A percentile compares a stretch with the other conserved stretches of the same genome.
Conservation (phyloP, 2,888 invertebrate genomes). For the Mantis religiosa region DNA sequence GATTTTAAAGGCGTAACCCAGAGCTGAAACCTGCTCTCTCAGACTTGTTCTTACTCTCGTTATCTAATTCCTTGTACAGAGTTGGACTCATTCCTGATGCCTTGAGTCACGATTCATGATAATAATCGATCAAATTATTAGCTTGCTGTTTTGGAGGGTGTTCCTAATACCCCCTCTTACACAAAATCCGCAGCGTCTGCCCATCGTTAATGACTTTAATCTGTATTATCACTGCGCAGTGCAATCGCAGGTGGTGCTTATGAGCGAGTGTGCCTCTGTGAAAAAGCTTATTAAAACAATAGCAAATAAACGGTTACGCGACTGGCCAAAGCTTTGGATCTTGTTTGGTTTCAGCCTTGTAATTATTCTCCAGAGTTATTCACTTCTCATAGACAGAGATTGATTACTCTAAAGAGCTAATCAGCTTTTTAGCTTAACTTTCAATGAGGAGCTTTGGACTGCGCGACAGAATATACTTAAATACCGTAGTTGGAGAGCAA, state of each 20-base stretch:
- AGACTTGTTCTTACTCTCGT: neutral
- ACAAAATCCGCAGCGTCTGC: neutral
- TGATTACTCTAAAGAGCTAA: too few species aligned
- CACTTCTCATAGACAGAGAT: too few species aligned
- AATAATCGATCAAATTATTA: neutral
- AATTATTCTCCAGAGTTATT: too few species aligned
- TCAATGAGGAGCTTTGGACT: too few species aligned
- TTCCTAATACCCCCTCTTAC: neutral
- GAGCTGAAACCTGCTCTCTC: neutral
- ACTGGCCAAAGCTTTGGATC: too few species aligned
- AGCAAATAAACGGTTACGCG: too few species aligned
- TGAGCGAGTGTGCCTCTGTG: neutral
- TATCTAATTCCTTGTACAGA: neutral
- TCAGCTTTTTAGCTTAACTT: too few species aligned
- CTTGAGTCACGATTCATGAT: neutral
- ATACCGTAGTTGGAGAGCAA: too few species aligned
- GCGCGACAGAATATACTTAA: too few species aligned
- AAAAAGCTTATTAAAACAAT: too few species aligned
- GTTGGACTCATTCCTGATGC: neutral
- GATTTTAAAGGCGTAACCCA: neutral
- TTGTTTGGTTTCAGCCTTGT: too few species aligned
- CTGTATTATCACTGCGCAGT: neutral
- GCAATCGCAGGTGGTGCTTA: neutral
- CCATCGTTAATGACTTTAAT: neutral
- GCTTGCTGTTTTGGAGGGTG: neutral